Evolutionary conservation across 2,888 invertebrate species (phyloP).

Genomic region (Thymelicus acteon): DNA sequence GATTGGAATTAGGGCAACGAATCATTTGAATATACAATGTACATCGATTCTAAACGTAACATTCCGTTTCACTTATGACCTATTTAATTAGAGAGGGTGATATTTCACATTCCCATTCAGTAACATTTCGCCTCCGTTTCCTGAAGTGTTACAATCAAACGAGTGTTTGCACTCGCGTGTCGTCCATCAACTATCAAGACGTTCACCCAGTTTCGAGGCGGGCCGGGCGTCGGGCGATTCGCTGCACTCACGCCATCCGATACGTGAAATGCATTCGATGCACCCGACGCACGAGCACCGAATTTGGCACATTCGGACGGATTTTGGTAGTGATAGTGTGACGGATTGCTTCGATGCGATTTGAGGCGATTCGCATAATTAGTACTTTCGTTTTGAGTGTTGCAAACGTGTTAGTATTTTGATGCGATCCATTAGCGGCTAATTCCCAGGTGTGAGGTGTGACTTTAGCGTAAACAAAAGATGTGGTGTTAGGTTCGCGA

Average conservation of each 20-base stretch:
- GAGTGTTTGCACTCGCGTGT: conserved; percentile 22
- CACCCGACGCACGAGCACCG: background rate
- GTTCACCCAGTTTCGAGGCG: conserved; percentile 39
- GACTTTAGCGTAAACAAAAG: no score
- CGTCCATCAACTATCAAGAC: conserved; percentile 15
- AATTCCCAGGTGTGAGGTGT: no score
- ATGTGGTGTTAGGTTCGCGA: no score
- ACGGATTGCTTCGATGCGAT: conserved; percentile 42
- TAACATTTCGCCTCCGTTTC: background rate
- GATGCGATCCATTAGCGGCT: no score
- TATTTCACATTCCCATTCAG: background rate
- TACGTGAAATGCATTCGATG: conserved; percentile 36
- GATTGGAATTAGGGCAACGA: no score
- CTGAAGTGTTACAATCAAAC: conserved; percentile 7
- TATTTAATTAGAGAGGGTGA: no score
- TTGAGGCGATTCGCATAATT: background rate
- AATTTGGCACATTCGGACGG: conserved; percentile 26
- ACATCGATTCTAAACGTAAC: no score
- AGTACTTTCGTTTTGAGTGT: background rate
- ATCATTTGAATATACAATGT: no score
- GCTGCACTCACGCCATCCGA: conserved; percentile 38
- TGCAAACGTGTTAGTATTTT: no score
- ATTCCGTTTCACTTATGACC: no score
- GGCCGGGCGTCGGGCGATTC: background rate
- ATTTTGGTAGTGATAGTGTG: conserved; percentile 48